Evolutionary conservation across 2,888 invertebrate species (phyloP).

Genomic region (Pyrochroa serraticornis): DNA sequence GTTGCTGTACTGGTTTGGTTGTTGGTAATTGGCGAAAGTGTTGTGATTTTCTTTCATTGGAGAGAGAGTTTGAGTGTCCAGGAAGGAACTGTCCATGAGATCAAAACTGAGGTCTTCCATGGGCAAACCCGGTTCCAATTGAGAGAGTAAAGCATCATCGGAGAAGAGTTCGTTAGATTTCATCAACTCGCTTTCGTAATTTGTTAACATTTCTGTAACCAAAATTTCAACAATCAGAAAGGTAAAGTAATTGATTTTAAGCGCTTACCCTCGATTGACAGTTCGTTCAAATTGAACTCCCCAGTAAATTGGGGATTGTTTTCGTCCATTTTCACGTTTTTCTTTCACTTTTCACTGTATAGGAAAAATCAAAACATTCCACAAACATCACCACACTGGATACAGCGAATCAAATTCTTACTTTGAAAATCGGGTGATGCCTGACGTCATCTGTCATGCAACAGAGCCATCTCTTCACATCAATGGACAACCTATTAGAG

Average conservation of each 20-base stretch:
- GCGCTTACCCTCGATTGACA: constrained; percentile 70
- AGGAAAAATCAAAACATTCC: constrained; percentile 51
- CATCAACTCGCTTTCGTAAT: constrained; percentile 72
- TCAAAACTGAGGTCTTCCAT: constrained; percentile 60
- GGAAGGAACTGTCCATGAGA: constrained; percentile 42
- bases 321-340: constrained; percentile 53
- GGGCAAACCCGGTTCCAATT: constrained; percentile 58
- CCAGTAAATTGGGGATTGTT: constrained; percentile 56
- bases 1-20: constrained; percentile 7
- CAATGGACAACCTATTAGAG: no score
- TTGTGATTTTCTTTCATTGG: constrained; percentile 26
- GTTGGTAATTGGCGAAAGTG: constrained; percentile 4
- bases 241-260: background rate
- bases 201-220: constrained; percentile 67
- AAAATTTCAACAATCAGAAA: constrained; percentile 36
- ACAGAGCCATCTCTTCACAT: constrained; percentile 24
- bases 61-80: constrained; percentile 43
- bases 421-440: constrained; percentile 65
- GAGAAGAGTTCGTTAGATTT: constrained; percentile 60
- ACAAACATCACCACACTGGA: constrained; percentile 54
- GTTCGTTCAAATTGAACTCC: constrained; percentile 70
- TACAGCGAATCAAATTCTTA: constrained; percentile 63
- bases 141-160: constrained; percentile 60
- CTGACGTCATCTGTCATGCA: constrained; percentile 57
- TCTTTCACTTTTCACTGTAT: constrained; percentile 38